Percentiles rank a stretch among this genome's conserved stretches.
phyloP scores from a whole-genome alignment of 1,140 invertebrate species.

The Lasaia peninsularis region DNA sequence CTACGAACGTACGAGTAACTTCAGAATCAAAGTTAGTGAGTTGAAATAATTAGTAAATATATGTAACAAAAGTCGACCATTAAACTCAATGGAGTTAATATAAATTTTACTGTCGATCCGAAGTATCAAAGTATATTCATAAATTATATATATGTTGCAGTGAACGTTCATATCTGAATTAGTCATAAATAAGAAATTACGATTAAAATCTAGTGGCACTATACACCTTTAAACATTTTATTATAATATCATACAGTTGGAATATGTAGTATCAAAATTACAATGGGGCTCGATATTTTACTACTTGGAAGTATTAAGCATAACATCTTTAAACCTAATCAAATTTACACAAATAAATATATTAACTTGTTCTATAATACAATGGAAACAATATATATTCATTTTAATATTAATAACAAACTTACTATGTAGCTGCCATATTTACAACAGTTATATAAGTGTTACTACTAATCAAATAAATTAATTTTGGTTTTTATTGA shows the following conservation, averaged over 20 bases:
- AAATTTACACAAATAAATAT: slow-evolving; percentile 8
- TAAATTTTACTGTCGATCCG: too few relatives aligned
- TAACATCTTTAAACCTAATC: not conserved
- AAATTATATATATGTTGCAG: too few relatives aligned
- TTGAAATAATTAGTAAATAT: too few relatives aligned
- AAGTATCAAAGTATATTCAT: too few relatives aligned
- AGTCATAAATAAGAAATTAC: too few relatives aligned
- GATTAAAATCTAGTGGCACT: too few relatives aligned
- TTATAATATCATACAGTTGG: not conserved
- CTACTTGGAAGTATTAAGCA: slow-evolving; percentile 1
- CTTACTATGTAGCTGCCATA: slow-evolving; percentile 46
- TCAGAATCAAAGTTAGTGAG: too few relatives aligned
- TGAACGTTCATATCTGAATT: too few relatives aligned
- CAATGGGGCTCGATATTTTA: not conserved
- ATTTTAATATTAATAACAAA: slow-evolving; percentile 40
- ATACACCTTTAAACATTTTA: not conserved
- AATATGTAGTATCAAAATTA: too few relatives aligned
- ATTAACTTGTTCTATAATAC: slow-evolving; percentile 1
- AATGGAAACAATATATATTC: slow-evolving; percentile 23
- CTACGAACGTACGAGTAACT: too few relatives aligned
- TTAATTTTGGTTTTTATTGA: slow-evolving; percentile 32
- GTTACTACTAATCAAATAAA: slow-evolving; percentile 25
- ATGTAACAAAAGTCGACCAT: too few relatives aligned
- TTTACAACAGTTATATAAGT: slow-evolving; percentile 41
- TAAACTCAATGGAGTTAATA: too few relatives aligned